Evolutionary conservation across 2,888 invertebrate species (phyloP).

Genomic region (Eupithecia exiguata): DNA sequence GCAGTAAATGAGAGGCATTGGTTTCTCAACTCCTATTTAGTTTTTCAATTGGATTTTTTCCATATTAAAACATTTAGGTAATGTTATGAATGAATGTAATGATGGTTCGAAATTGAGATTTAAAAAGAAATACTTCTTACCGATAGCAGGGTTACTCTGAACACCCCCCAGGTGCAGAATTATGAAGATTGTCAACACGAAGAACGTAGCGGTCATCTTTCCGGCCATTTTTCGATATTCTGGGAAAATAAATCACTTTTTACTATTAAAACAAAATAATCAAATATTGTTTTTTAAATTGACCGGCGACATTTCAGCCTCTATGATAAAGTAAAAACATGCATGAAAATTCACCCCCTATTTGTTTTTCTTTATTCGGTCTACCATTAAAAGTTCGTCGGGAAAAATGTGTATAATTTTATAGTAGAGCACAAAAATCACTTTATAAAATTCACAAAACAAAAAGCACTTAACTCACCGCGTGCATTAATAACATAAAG

Average conservation of each 20-base stretch:
- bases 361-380: neutral
- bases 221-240: constrained; percentile 63
- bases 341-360: constrained; percentile 9
- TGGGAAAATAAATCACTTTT: constrained; percentile 31
- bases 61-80: neutral
- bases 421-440: neutral
- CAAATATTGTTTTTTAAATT: constrained; percentile 1
- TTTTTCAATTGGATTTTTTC: neutral
- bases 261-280: neutral
- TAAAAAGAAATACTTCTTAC: constrained; percentile 55
- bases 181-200: constrained; percentile 57
- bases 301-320: neutral
- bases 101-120: neutral
- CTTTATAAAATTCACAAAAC: neutral
- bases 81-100: neutral
- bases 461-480: constrained; percentile 45
- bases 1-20: neutral
- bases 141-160: constrained; percentile 71
- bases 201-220: constrained; percentile 61
- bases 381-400: neutral
- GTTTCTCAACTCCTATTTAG: neutral
- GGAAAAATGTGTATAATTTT: neutral
- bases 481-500: constrained; percentile 40
- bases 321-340: neutral
- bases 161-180: constrained; percentile 59